These are phyloP conservation scores for Pelagia noctiluca DNA, from an alignment of 30 jellyfish, hydroid and myxozoan genomes.

Conservation along the genomic window DNA sequence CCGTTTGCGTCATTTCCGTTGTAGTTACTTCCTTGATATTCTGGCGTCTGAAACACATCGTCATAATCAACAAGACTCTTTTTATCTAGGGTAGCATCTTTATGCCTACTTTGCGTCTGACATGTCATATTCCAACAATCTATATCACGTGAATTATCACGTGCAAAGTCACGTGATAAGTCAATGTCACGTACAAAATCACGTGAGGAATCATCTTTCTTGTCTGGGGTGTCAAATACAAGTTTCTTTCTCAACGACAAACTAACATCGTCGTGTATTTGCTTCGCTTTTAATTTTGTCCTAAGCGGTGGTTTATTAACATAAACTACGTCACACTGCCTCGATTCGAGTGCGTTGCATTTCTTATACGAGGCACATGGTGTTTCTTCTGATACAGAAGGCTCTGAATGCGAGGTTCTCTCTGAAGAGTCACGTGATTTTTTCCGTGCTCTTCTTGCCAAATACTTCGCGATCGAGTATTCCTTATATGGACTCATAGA, in stretches of 20 bases:
- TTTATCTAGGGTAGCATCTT: neutral
- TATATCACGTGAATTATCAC: no score
- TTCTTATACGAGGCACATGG: neutral
- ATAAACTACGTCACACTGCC: constrained; percentile 20
- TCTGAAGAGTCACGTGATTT: constrained; percentile 6
- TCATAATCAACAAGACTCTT: neutral
- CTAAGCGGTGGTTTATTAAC: constrained; percentile 14
- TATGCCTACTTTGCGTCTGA: no score
- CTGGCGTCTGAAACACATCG: neutral
- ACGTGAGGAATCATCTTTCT: neutral
- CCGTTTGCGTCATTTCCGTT: constrained; percentile 5
- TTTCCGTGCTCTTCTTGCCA: constrained; percentile 8
- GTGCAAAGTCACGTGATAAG: no score
- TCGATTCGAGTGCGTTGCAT: neutral
- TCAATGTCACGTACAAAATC: no score
- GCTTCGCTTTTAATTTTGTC: neutral
- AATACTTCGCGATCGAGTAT: constrained; percentile 13
- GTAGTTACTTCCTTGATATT: neutral
- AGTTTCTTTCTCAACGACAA: constrained; percentile 34
- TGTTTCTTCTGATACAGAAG: constrained; percentile 44
- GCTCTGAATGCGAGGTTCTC: neutral
- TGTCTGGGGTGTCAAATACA: constrained; percentile 37
- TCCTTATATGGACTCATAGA: constrained; percentile 70
- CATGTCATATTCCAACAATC: no score
- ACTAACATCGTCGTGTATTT: constrained; percentile 8